These are phyloP conservation scores for Pseudococcus viburni DNA, from an alignment of 2,888 invertebrate genomes.

Conservation along the genomic window DNA sequence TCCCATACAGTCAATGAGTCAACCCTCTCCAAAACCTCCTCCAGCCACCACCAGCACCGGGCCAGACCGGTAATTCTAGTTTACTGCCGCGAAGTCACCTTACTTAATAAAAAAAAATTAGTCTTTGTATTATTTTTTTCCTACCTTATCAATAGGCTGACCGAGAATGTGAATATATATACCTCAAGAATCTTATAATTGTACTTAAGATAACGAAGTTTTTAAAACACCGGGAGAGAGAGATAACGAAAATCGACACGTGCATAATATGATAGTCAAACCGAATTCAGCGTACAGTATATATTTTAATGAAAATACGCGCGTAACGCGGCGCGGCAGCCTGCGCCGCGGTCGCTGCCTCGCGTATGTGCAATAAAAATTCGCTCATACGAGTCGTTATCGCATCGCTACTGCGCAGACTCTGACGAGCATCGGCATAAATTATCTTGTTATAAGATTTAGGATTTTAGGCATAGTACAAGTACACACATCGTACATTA, in stretches of 20 bases:
- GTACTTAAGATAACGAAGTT: constrained; percentile 57
- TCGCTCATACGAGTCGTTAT: background rate
- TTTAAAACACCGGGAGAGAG: background rate
- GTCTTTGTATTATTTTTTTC: background rate
- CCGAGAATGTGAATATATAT: constrained; percentile 49
- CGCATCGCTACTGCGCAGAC: constrained; percentile 3
- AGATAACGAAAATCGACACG: constrained; percentile 30
- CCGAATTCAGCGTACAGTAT: background rate
- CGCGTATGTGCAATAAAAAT: constrained; percentile 12
- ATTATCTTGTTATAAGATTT: background rate
- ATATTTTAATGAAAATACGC: background rate
- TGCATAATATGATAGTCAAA: background rate
- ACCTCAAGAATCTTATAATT: constrained; percentile 52
- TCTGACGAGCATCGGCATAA: background rate
- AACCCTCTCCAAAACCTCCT: too few species aligned
- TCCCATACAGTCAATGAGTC: too few species aligned
- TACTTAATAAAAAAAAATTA: background rate
- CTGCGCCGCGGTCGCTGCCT: background rate
- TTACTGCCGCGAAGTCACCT: background rate
- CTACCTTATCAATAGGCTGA: constrained; percentile 33
- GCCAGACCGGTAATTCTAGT: background rate
- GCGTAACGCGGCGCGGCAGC: background rate
- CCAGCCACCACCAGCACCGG: too few species aligned
- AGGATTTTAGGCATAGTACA: background rate
- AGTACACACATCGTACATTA: too few species aligned